These are phyloP conservation scores for Hydrolagus colliei DNA, from an alignment of 2,797 vertebrate species.

Conservation along the genomic window DNA sequence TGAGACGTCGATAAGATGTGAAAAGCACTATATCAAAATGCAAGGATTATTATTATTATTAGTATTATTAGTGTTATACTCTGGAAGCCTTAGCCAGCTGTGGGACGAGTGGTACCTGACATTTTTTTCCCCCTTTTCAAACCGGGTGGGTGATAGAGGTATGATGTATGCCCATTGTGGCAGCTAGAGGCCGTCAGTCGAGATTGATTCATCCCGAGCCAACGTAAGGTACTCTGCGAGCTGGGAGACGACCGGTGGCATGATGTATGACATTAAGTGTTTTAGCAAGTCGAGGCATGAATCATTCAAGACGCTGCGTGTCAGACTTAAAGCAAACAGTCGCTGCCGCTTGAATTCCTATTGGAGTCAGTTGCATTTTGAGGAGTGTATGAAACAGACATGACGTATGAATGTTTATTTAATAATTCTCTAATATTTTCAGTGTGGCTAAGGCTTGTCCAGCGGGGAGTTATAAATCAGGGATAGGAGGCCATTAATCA, in stretches of 20 bases:
- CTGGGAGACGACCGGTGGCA: conserved; percentile 62
- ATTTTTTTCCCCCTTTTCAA: background rate
- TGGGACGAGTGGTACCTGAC: background rate
- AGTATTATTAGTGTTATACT: conserved; percentile 16
- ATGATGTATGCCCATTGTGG: conserved; percentile 43
- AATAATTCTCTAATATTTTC: conserved; percentile 81
- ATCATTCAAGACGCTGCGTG: conserved; percentile 79
- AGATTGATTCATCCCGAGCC: conserved; percentile 77
- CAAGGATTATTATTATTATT: too few species aligned
- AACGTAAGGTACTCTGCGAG: conserved; percentile 56
- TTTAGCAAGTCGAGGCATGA: conserved; percentile 76
- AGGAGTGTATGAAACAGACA: conserved; percentile 65
- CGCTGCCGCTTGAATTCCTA: conserved; percentile 49
- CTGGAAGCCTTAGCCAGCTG: background rate
- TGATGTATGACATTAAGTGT: conserved; percentile 71
- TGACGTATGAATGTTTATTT: conserved; percentile 80
- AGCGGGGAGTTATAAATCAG: conserved; percentile 68
- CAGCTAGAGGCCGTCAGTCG: conserved; percentile 44
- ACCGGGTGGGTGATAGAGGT: background rate
- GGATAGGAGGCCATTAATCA: conserved; percentile 82
- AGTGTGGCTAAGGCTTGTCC: conserved; percentile 44
- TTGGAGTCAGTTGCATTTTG: conserved; percentile 58
- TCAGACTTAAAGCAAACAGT: conserved; percentile 70
- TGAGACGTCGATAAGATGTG: too few species aligned
- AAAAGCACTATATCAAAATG: too few species aligned